Conservation (phyloP, 92 coral and sea anemone genomes). For the Desmophyllum pertusum region DNA sequence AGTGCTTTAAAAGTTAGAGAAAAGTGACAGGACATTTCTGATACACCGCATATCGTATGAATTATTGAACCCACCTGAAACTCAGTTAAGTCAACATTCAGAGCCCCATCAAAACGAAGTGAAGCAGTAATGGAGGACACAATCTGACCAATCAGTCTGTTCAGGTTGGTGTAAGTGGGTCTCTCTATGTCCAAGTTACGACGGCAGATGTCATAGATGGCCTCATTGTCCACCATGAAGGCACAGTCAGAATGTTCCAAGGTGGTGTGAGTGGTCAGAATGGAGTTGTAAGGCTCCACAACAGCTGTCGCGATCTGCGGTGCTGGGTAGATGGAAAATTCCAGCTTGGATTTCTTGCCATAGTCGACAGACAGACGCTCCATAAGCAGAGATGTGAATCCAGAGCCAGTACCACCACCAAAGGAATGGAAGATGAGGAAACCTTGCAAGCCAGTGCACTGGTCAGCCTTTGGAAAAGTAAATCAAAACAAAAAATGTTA, state of each 20-base stretch:
- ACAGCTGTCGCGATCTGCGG: slow-evolving; percentile 94
- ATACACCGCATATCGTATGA: no score
- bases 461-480: slow-evolving; percentile 75
- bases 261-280: slow-evolving; percentile 92
- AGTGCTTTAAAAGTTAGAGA: background rate
- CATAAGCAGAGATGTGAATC: slow-evolving; percentile 92
- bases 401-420: slow-evolving; percentile 96
- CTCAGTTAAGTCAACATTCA: slow-evolving; percentile 47
- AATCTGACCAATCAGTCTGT: slow-evolving; percentile 93
- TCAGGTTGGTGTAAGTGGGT: slow-evolving; percentile 93
- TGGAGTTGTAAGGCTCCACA: slow-evolving; percentile 90
- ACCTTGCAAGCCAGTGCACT: slow-evolving; percentile 95
- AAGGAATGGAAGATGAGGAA: slow-evolving; percentile 94
- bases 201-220: slow-evolving; percentile 93
- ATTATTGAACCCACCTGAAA: slow-evolving; percentile 3
- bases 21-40: background rate
- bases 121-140: slow-evolving; percentile 82
- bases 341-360: slow-evolving; percentile 93
- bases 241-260: slow-evolving; percentile 97
- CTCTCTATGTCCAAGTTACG: slow-evolving; percentile 90
- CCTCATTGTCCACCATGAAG: slow-evolving; percentile 98
- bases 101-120: slow-evolving; percentile 67
- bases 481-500: background rate
- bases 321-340: slow-evolving; percentile 90
- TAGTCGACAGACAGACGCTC: slow-evolving; percentile 97